A percentile compares a stretch with the other conserved stretches of the same genome.
Conservation (phyloP, 92 coral and sea anemone genomes). For the Ricordea florida region DNA sequence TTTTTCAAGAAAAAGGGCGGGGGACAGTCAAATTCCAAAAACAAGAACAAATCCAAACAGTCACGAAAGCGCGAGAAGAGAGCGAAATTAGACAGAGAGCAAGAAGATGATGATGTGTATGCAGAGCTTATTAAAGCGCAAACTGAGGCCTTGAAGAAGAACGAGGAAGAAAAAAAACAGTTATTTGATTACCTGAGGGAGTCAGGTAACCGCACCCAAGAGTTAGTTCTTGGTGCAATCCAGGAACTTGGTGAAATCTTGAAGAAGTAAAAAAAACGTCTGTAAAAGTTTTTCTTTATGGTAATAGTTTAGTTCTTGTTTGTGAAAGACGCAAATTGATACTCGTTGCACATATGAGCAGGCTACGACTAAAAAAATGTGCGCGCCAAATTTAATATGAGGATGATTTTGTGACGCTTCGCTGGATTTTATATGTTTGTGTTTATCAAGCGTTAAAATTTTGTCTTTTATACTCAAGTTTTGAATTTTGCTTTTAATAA, state of each 20-base stretch:
- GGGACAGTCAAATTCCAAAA: neutral
- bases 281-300: neutral
- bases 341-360: slow-evolving; percentile 2
- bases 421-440: neutral
- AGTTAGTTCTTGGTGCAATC: slow-evolving; percentile 34
- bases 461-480: slow-evolving; percentile 2
- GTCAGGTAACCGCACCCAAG: slow-evolving; percentile 45
- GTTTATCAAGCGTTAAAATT: slow-evolving; percentile 1
- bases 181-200: slow-evolving; percentile 19
- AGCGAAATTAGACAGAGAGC: neutral
- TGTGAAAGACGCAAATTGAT: neutral
- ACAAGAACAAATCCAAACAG: slow-evolving; percentile 12
- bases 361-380: slow-evolving; percentile 1
- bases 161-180: slow-evolving; percentile 27
- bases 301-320: slow-evolving; percentile 3
- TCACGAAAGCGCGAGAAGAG: neutral
- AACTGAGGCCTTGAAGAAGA: slow-evolving; percentile 33
- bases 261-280: slow-evolving; percentile 11
- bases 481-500: slow-evolving; percentile 15
- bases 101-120: slow-evolving; percentile 11
- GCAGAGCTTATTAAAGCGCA: slow-evolving; percentile 35
- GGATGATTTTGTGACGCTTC: slow-evolving; percentile 3
- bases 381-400: slow-evolving; percentile 3
- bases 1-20: slow-evolving; percentile 17
- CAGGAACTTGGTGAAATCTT: slow-evolving; percentile 23